phyloP scores from a whole-genome alignment of 2,888 invertebrate species.

The Octonoba sinensis region DNA sequence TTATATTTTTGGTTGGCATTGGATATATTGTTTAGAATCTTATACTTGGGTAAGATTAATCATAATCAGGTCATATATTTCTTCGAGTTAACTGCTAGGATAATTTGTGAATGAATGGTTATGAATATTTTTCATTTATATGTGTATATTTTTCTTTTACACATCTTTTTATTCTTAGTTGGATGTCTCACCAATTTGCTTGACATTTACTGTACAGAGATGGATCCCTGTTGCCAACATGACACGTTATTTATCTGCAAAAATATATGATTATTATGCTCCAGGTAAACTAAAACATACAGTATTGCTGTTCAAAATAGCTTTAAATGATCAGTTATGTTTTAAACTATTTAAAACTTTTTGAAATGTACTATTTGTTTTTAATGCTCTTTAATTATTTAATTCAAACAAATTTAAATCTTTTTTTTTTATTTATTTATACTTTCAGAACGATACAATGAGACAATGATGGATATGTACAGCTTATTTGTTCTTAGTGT shows the following conservation, averaged over 20 bases:
- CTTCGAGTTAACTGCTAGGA: too few species aligned
- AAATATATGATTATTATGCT: constrained; percentile 74
- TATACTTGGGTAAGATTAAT: too few species aligned
- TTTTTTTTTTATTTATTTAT: neutral
- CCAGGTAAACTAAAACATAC: constrained; percentile 69
- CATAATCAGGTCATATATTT: too few species aligned
- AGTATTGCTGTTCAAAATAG: neutral
- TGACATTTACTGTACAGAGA: constrained; percentile 72
- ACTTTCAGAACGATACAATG: constrained; percentile 87
- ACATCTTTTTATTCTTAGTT: constrained; percentile 68
- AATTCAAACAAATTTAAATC: too few species aligned
- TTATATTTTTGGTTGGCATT: too few species aligned
- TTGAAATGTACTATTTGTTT: too few species aligned
- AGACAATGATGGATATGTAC: constrained; percentile 88
- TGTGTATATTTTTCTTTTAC: neutral
- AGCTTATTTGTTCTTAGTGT: constrained; percentile 89
- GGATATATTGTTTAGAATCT: too few species aligned
- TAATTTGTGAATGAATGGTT: too few species aligned
- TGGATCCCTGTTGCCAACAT: constrained; percentile 74
- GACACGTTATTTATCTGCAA: constrained; percentile 72
- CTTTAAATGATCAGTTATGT: too few species aligned
- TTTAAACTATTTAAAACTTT: too few species aligned
- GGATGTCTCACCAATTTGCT: constrained; percentile 71
- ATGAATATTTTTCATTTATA: neutral
- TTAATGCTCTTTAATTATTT: too few species aligned